Evolutionary conservation across 2,888 invertebrate species (phyloP), one percentile per base, ranked within the genome.

Genomic region (Scaptomyza caliginosa): DNA sequence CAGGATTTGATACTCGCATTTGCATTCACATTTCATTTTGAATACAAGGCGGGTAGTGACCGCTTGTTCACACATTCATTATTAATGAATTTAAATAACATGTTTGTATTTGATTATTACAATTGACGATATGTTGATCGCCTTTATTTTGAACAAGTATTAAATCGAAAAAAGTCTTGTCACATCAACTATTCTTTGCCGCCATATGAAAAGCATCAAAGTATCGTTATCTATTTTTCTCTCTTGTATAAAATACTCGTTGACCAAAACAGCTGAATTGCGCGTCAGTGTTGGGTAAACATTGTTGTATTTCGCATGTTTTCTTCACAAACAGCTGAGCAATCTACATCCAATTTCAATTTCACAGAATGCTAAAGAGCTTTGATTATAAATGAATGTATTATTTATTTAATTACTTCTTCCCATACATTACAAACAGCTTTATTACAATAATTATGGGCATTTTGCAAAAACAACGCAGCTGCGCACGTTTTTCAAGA

Each of bases 401-500:
- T 46, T n/a, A 48, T 32, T 19, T 32, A 50, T 13, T 46, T 3
- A 24, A 28, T 19, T 46, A 45, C 3, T 34, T 32, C 36, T 6
- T 16, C 16, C 7, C 4, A 23, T 24, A 10, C 10, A 49, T 32
- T n/a, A 28, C 1, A 28, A 36, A 24, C 30, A 36, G 39, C 10
- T 45, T 32, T 4, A n/a, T 8, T 28, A n/a, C 11, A 38, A 50
- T 39, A 3, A 43, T 2, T 2, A 10, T 10, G 10, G 19, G 6
- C n/a, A 7, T 24, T 40, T 23, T 24, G 50, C 16, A 38, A 50
- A 34, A 40, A 13, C 11, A 48, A 34, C 28, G 58, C 39, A 39
- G 42, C 19, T 32, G 82, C 83, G 83, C 79, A 82, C 65, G 73
- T 73, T 79, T 67, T 67, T 26, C 17, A 21, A 26, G 34, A 51